These are phyloP conservation scores for Lacerta viridis DNA, from an alignment of 2,797 vertebrate genomes.

Conservation along the genomic window DNA sequence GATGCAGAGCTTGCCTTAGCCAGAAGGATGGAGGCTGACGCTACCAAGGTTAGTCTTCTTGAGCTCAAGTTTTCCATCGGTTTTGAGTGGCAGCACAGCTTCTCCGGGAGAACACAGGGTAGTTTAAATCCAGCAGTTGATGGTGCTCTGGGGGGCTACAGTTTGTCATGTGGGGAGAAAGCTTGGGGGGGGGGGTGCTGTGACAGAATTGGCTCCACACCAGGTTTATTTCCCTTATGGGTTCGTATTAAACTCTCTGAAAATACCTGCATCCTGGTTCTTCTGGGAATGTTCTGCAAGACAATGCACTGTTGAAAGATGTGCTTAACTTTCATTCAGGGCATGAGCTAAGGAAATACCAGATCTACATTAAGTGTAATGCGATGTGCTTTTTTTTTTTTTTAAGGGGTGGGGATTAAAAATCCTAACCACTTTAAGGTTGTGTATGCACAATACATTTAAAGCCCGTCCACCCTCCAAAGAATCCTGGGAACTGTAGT, in stretches of 20 bases:
- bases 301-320: not conserved
- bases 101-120: not conserved
- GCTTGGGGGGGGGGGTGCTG: too few species aligned
- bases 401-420: too few species aligned
- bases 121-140: not conserved
- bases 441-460: too few species aligned
- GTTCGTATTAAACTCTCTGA: not conserved
- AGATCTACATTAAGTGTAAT: too few species aligned
- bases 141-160: too few species aligned
- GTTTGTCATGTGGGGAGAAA: not conserved
- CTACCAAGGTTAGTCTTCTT: conserved; percentile 82
- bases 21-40: conserved; percentile 72
- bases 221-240: not conserved
- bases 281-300: not conserved
- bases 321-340: not conserved
- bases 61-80: not conserved
- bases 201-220: too few species aligned
- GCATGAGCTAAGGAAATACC: not conserved
- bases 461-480: too few species aligned
- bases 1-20: conserved; percentile 59
- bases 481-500: too few species aligned
- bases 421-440: too few species aligned
- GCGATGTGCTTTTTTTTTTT: too few species aligned
- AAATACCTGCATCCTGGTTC: not conserved
- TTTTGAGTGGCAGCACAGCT: too few species aligned